phyloP scores from a whole-genome alignment of 2,888 invertebrate genomes.

The Ennomos fuscantarius region DNA sequence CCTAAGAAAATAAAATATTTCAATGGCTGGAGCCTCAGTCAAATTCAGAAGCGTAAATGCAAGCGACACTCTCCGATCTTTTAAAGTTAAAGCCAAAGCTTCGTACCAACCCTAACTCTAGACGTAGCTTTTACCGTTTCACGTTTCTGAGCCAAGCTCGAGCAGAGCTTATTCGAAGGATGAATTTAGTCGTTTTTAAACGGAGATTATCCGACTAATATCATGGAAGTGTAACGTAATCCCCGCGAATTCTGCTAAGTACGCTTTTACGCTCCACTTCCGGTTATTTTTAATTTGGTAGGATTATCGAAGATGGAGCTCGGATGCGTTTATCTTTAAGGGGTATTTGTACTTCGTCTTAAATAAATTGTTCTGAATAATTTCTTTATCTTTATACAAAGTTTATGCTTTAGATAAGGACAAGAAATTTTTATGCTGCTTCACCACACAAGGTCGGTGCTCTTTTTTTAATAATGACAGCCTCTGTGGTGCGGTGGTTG shows the following conservation, averaged over 20 bases:
- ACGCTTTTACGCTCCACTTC: constrained; percentile 30
- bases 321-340: background rate
- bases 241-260: constrained; percentile 33
- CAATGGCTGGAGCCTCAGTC: no score
- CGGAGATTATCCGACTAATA: constrained; percentile 52
- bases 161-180: constrained; percentile 45
- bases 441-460: no score
- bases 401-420: no score
- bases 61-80: no score
- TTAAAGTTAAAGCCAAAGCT: background rate
- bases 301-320: constrained; percentile 27
- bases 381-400: no score
- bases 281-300: constrained; percentile 37
- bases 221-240: constrained; percentile 44
- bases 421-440: no score
- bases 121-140: constrained; percentile 18
- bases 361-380: no score
- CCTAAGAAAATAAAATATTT: no score
- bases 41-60: no score
- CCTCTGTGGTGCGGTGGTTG: no score
- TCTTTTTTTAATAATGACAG: no score
- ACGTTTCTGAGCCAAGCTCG: constrained; percentile 17
- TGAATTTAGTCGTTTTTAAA: constrained; percentile 45
- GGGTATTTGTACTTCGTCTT: no score
- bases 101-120: background rate